Evolutionary conservation across 2,888 invertebrate species (phyloP).

Genomic region (Melanargia galathea): DNA sequence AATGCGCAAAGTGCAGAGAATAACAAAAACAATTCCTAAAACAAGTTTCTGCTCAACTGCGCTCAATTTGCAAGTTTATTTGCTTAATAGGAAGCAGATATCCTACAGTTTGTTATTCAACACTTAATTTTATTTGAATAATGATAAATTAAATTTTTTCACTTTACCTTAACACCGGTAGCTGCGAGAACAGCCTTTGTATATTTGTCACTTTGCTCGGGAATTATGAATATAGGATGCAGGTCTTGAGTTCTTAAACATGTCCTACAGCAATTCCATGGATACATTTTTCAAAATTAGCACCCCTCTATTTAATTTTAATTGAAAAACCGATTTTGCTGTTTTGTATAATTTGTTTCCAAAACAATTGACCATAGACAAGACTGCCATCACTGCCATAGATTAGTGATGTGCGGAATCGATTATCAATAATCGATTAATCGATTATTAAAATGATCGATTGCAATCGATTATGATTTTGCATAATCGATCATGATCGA

Average conservation of each 20-base stretch:
- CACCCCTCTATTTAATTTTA: not conserved
- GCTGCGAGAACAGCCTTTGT: conserved; percentile 52
- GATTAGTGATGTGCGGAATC: too few species aligned
- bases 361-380: conserved; percentile 7
- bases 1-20: too few species aligned
- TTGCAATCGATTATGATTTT: too few species aligned
- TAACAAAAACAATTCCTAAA: not conserved
- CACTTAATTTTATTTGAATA: not conserved
- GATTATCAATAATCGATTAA: too few species aligned
- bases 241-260: conserved; percentile 56
- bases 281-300: conserved; percentile 28
- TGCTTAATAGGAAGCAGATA: not conserved
- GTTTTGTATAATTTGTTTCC: conserved; percentile 5
- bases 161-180: conserved; percentile 61
- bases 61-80: not conserved
- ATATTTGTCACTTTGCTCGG: conserved; percentile 60
- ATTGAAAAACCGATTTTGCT: not conserved
- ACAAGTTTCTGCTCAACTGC: not conserved
- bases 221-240: conserved; percentile 55
- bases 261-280: conserved; percentile 59
- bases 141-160: not conserved
- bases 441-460: too few species aligned
- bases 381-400: too few species aligned
- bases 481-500: too few species aligned
- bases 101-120: not conserved